These are phyloP conservation scores for Drosophila colorata DNA, from an alignment of 2,888 invertebrate genomes.

Conservation along the genomic window DNA sequence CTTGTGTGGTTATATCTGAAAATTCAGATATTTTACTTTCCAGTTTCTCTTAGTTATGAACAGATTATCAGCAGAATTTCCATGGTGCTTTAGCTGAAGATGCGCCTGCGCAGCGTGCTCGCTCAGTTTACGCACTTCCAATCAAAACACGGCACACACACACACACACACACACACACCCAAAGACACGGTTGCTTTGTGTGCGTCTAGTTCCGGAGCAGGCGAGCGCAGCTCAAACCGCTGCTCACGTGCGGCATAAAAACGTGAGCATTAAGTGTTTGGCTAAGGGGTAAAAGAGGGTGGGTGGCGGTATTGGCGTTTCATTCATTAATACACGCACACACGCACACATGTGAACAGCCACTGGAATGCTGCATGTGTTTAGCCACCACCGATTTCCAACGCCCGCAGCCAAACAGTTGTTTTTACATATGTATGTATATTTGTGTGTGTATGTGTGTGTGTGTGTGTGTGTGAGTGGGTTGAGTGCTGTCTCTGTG, in stretches of 20 bases:
- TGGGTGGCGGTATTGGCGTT: slow-evolving; percentile 71
- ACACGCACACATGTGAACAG: slow-evolving; percentile 15
- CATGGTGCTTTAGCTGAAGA: not conserved
- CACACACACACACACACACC: slow-evolving; percentile 10
- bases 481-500: slow-evolving; percentile 27
- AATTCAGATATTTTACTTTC: too few relatives aligned
- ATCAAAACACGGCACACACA: slow-evolving; percentile 46
- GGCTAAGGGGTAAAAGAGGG: slow-evolving; percentile 20
- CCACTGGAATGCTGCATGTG: slow-evolving; percentile 70
- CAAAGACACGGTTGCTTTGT: slow-evolving; percentile 1
- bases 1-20: too few relatives aligned
- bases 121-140: slow-evolving; percentile 52
- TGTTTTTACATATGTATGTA: slow-evolving; percentile 32
- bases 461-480: slow-evolving; percentile 49
- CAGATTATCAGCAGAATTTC: too few relatives aligned
- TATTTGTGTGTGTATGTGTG: slow-evolving; percentile 31
- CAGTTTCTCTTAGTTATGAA: too few relatives aligned
- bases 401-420: slow-evolving; percentile 62
- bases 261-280: slow-evolving; percentile 55
- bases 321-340: slow-evolving; percentile 75
- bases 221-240: slow-evolving; percentile 20
- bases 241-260: slow-evolving; percentile 60
- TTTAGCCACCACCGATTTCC: slow-evolving; percentile 67
- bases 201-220: slow-evolving; percentile 29
- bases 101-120: slow-evolving; percentile 55